Evolutionary conservation across 1,140 invertebrate genomes (phyloP).

Genomic region (Brachionus koreanus): DNA sequence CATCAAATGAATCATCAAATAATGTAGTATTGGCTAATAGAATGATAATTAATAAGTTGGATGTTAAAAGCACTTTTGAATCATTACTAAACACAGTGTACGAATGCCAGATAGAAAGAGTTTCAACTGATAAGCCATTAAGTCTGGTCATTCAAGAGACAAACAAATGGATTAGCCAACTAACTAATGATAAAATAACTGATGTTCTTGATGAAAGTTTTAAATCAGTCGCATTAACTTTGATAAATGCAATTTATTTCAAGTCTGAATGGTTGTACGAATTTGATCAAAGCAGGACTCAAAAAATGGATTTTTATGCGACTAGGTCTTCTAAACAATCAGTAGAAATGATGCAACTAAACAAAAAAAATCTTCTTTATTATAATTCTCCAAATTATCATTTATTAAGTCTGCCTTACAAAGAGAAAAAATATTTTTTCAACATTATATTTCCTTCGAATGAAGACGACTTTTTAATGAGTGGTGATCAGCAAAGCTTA

Average conservation of each 20-base stretch:
- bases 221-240: background rate
- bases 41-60: conserved; percentile 1
- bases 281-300: background rate
- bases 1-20: background rate
- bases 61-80: background rate
- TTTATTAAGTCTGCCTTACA: background rate
- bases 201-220: conserved; percentile 26
- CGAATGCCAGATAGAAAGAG: background rate
- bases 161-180: conserved; percentile 25
- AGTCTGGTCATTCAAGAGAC: background rate
- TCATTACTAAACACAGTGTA: background rate
- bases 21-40: background rate
- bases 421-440: background rate
- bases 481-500: background rate
- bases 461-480: background rate
- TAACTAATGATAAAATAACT: conserved; percentile 17
- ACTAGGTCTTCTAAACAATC: background rate
- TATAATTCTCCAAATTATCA: background rate
- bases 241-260: conserved; percentile 26
- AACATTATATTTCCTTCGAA: background rate
- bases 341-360: conserved; percentile 2
- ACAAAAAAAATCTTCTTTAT: background rate
- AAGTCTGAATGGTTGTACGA: conserved; percentile 7
- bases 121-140: background rate
- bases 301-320: background rate